A percentile compares a stretch with the other conserved stretches of the same genome.
phyloP scores from a whole-genome alignment of 2,888 invertebrate species.

The Barypeithes pellucidus region DNA sequence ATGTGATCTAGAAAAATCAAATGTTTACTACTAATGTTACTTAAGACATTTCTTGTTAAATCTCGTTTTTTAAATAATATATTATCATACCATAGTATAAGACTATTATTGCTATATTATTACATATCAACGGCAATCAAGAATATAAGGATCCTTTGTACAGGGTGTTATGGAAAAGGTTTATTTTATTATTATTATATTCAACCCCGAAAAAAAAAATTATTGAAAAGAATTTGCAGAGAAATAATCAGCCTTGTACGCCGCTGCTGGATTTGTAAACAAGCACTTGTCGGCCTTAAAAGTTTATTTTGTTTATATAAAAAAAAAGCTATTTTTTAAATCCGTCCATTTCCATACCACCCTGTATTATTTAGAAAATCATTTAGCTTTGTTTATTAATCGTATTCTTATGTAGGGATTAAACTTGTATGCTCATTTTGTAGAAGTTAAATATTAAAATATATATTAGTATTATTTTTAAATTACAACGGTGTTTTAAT shows the following conservation, averaged over 20 bases:
- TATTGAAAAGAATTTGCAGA: too few relatives aligned
- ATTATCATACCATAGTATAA: constrained; percentile 28
- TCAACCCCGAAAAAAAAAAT: too few relatives aligned
- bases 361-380: neutral
- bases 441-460: constrained; percentile 42
- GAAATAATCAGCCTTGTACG: too few relatives aligned
- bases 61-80: constrained; percentile 14
- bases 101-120: neutral
- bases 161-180: too few relatives aligned
- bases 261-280: too few relatives aligned
- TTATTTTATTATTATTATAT: too few relatives aligned
- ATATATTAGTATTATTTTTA: constrained; percentile 33
- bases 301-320: too few relatives aligned
- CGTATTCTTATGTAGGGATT: constrained; percentile 42
- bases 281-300: too few relatives aligned
- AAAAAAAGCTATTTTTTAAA: too few relatives aligned
- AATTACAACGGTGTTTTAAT: constrained; percentile 16
- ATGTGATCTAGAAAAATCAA: constrained; percentile 52
- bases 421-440: constrained; percentile 54
- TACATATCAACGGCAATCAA: constrained; percentile 15
- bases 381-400: constrained; percentile 44
- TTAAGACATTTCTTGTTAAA: constrained; percentile 19
- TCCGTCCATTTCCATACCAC: too few relatives aligned
- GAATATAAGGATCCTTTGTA: constrained; percentile 29
- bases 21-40: constrained; percentile 25